Evolutionary conservation across 2,888 invertebrate genomes (phyloP).

Genomic region (Drosophila kanekoi): DNA sequence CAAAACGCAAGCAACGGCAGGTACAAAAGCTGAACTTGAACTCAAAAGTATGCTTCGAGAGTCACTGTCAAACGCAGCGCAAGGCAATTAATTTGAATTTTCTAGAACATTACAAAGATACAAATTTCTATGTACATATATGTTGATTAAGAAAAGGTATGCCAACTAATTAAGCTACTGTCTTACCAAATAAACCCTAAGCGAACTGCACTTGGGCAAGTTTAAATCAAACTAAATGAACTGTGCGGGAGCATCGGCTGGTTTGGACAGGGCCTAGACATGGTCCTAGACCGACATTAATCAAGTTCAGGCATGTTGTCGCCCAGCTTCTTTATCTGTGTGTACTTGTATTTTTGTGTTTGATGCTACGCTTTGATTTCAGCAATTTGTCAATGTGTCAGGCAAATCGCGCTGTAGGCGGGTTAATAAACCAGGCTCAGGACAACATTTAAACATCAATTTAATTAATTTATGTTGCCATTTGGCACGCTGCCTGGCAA

Average conservation of each 20-base stretch:
- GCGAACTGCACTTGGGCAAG: not conserved
- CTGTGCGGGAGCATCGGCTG: conserved; percentile 31
- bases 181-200: not conserved
- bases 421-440: conserved; percentile 52
- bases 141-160: conserved; percentile 9
- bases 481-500: conserved; percentile 55
- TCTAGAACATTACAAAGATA: not conserved
- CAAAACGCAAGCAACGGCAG: conserved; percentile 5
- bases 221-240: conserved; percentile 46
- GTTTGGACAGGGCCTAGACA: conserved; percentile 44
- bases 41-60: conserved; percentile 1
- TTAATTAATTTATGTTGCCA: conserved; percentile 75
- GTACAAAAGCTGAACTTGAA: conserved; percentile 19
- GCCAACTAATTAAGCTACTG: conserved; percentile 7
- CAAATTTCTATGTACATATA: not conserved
- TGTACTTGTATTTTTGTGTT: conserved; percentile 10
- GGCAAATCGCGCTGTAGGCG: conserved; percentile 26
- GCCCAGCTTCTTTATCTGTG: not conserved
- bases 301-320: conserved; percentile 55
- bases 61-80: conserved; percentile 1
- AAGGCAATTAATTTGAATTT: not conserved
- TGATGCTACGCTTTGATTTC: conserved; percentile 35
- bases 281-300: conserved; percentile 56
- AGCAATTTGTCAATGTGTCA: conserved; percentile 74
- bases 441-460: conserved; percentile 65